Percentiles rank a stretch among this genome's conserved stretches.
Evolutionary conservation across 2,888 invertebrate genomes (phyloP).

Genomic region (Aproaerema taeniolella): DNA sequence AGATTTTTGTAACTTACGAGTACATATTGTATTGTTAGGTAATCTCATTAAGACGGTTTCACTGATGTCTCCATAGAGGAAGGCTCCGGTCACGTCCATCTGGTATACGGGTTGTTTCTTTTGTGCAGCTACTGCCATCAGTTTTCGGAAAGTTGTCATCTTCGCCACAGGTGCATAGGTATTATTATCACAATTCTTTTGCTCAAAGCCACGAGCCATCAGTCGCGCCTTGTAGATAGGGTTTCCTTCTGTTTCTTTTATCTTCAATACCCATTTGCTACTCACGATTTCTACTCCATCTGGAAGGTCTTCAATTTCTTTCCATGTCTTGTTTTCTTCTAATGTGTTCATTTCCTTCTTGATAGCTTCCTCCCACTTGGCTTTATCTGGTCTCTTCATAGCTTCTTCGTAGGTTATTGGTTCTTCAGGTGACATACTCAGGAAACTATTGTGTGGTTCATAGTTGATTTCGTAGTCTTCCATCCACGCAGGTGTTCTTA

Average conservation of each 20-base stretch:
- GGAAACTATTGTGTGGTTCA: too few relatives aligned
- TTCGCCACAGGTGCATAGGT: too few relatives aligned
- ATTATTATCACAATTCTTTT: not conserved
- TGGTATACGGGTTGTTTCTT: too few relatives aligned
- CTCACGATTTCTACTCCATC: conserved; percentile 1
- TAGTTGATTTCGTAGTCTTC: too few relatives aligned
- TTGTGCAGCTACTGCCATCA: too few relatives aligned
- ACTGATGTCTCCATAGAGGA: too few relatives aligned
- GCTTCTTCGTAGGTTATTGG: conserved; percentile 19
- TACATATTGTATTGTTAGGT: not conserved
- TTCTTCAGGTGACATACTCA: conserved; percentile 12
- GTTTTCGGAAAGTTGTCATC: too few relatives aligned
- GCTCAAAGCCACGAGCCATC: too few relatives aligned
- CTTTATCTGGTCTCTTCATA: conserved; percentile 5
- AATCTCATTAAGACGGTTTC: too few relatives aligned
- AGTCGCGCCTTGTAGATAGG: too few relatives aligned
- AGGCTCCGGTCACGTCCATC: too few relatives aligned
- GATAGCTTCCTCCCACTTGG: conserved; percentile 15
- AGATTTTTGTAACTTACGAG: not conserved
- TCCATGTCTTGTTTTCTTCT: conserved; percentile 19
- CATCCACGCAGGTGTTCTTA: not conserved
- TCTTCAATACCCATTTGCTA: conserved; percentile 15
- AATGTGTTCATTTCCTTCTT: too few relatives aligned
- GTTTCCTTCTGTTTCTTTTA: not conserved
- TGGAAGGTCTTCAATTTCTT: conserved; percentile 1